phyloP scores from a whole-genome alignment of 1,140 invertebrate genomes.

The Brachionus angularis region DNA sequence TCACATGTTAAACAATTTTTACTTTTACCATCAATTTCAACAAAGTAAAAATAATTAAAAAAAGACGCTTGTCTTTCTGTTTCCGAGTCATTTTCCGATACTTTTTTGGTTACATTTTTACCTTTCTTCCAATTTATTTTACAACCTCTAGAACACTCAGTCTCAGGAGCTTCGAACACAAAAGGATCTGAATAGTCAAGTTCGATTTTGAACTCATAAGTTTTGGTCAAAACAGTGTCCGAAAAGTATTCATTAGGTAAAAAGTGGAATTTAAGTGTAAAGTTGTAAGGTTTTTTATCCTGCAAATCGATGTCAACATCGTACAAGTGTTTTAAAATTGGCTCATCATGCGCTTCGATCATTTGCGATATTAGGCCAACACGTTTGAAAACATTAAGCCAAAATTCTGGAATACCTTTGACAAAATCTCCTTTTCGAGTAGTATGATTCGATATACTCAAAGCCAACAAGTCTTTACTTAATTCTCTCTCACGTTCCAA shows the following conservation, averaged over 20 bases:
- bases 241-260: conserved; percentile 89
- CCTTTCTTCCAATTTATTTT: conserved; percentile 89
- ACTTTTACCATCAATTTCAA: conserved; percentile 51
- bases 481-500: conserved; percentile 58
- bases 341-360: conserved; percentile 84
- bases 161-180: conserved; percentile 94
- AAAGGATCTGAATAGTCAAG: conserved; percentile 86
- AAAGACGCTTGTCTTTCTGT: conserved; percentile 83
- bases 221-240: conserved; percentile 85
- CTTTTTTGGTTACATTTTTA: conserved; percentile 93
- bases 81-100: conserved; percentile 95
- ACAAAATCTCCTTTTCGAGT: conserved; percentile 20
- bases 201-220: conserved; percentile 86
- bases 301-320: conserved; percentile 70
- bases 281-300: conserved; percentile 62
- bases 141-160: conserved; percentile 78
- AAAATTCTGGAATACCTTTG: conserved; percentile 87
- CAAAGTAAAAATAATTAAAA: conserved; percentile 97
- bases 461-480: conserved; percentile 49
- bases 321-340: conserved; percentile 81
- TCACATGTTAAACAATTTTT: conserved; percentile 65
- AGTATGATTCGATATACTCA: conserved; percentile 15
- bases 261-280: conserved; percentile 88
- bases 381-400: conserved; percentile 93
- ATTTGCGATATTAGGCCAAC: conserved; percentile 83